A percentile compares a stretch with the other conserved stretches of the same genome.
These are phyloP conservation scores for Theonella swinhoei DNA, from an alignment of 37 sponge, comb jelly and placozoan species.

Conservation along the genomic window DNA sequence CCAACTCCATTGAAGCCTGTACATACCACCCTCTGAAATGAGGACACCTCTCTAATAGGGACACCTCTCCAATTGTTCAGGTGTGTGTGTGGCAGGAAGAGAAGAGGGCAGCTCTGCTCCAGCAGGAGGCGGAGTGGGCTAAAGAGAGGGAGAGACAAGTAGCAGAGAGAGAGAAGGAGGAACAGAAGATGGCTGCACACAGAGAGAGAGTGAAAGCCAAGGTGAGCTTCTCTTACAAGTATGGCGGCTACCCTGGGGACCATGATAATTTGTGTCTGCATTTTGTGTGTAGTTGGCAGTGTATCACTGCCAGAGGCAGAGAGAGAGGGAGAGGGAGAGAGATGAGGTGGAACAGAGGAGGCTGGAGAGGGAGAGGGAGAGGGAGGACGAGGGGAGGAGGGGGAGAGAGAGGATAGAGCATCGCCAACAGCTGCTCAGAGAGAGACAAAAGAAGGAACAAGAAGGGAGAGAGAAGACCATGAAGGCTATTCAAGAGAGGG, in stretches of 20 bases:
- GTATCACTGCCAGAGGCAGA: neutral
- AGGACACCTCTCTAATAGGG: too few species aligned
- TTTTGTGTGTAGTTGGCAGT: neutral
- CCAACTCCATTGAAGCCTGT: too few species aligned
- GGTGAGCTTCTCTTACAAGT: neutral
- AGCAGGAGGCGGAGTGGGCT: conserved; percentile 8
- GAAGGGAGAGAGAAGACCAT: conserved; percentile 1
- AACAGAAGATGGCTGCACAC: neutral
- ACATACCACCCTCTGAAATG: too few species aligned
- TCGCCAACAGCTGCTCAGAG: neutral
- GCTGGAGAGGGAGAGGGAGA: conserved; percentile 3
- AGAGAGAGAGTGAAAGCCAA: neutral
- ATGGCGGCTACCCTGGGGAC: too few species aligned
- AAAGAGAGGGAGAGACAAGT: neutral
- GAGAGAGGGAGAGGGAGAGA: neutral
- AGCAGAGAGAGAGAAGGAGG: neutral
- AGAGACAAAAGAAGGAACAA: conserved; percentile 16
- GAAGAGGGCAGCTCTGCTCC: neutral
- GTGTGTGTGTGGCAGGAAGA: conserved; percentile 42
- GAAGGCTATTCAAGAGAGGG: neutral
- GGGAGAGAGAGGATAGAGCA: conserved; percentile 2
- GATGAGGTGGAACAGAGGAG: neutral
- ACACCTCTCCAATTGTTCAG: conserved; percentile 3
- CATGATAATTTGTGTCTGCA: neutral
- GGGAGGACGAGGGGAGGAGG: conserved; percentile 7